A percentile compares a stretch with the other conserved stretches of the same genome.
Evolutionary conservation across 2,113 vertebrate genomes (phyloP).

Genomic region (Hassar affinis): DNA sequence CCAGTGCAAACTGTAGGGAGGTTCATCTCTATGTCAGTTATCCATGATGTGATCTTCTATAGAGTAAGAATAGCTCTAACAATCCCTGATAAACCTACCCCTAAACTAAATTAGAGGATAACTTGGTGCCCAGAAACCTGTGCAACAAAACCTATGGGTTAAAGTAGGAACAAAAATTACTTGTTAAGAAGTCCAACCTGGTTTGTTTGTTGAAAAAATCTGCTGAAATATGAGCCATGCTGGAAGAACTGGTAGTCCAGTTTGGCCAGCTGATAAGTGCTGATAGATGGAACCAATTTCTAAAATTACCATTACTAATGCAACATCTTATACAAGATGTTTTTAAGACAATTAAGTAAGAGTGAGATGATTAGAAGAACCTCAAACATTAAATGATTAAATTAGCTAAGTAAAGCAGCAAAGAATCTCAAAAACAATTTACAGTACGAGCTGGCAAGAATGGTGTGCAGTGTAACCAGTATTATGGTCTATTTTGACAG

Average conservation of each 20-base stretch:
- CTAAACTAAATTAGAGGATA: neutral
- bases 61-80: neutral
- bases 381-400: neutral
- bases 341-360: neutral
- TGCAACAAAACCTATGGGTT: neutral
- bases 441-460: neutral
- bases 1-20: constrained; percentile 12
- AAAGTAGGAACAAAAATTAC: neutral
- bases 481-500: neutral
- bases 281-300: neutral
- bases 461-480: neutral
- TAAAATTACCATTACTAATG: neutral
- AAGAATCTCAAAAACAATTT: neutral
- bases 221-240: neutral
- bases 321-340: neutral
- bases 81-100: neutral
- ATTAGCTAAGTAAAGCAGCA: neutral
- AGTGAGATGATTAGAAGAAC: neutral
- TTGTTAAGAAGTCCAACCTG: neutral
- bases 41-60: constrained; percentile 17
- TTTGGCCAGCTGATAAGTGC: neutral
- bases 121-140: neutral
- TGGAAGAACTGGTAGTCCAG: neutral
- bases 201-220: neutral
- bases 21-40: neutral